Base-by-base conservation (phyloP, 2,888 invertebrate species). In the Agonopterix arenella region DNA sequence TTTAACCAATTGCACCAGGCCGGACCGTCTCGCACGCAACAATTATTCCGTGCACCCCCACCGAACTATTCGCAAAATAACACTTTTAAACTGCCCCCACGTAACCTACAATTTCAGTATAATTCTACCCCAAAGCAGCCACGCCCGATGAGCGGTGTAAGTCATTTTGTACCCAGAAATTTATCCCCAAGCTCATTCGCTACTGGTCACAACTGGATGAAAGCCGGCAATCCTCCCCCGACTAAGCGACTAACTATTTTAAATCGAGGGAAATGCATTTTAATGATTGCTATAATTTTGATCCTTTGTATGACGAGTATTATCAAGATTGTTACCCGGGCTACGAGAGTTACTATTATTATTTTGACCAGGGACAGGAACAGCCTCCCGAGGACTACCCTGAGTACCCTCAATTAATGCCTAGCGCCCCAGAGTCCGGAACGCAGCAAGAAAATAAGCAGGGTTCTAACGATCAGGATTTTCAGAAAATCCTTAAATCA, bases 401-500 rank as follows among this genome's bases (percentile, higher is more conserved):
- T 16, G 16, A 16, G 16, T 16, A 16, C 16, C 16, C 16, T 16
- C 16, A 16, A 16, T 16, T 16, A 16, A 16, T 16, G 16, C 16
- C 16, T 16, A 16, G 16, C 16, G 16, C 16, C 2, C 16, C 16
- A 16, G 16, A 16, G 16, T 16, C 16, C 2, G 16, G 16, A 16
- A 16, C 16, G 16, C 16, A 16, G 16, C 16, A 16, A 16, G 16
- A 16, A 16, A 16, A 16, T 16, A 16, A 16, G 1, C 16, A 16
- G 16, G 16, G 16, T 16, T 16, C 2, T 2, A 16, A 16, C 16
- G 16, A 16, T 16, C 16, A 16, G 16, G 45, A 50, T 55, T 55
- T 55, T 55, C 53, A 28, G 13, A 11, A 45, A 8, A 36, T 10
- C n/a, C 11, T 1, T 11, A 45, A 28, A n/a, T 50, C 36, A 18